Conservation (phyloP, 2,113 vertebrate species). For the Alethe diademata region DNA sequence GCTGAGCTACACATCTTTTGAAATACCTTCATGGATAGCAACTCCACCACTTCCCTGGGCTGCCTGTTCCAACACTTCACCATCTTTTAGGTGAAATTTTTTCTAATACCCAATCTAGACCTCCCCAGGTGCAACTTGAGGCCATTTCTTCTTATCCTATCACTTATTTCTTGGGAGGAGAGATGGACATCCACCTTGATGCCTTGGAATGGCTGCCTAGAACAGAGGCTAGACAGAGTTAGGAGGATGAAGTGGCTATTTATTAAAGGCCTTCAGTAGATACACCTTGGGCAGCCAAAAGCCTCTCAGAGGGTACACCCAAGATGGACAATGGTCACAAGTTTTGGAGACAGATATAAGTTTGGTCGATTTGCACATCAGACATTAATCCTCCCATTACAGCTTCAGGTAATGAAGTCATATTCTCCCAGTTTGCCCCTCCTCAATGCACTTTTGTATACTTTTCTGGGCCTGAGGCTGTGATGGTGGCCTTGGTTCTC, state of each 20-base stretch:
- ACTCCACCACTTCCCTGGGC: neutral
- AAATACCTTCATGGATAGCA: neutral
- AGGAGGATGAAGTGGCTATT: neutral
- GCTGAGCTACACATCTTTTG: neutral
- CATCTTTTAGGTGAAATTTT: neutral
- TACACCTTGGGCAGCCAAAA: neutral
- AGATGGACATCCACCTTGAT: neutral
- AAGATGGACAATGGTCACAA: accelerated
- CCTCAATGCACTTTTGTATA: neutral
- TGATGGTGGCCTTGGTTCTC: neutral
- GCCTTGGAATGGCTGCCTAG: neutral
- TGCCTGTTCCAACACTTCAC: neutral
- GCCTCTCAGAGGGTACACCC: neutral
- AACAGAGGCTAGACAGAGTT: neutral
- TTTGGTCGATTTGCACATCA: neutral
- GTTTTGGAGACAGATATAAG: neutral
- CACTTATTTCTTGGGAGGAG: neutral
- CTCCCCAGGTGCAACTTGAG: neutral
- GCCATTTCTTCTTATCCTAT: neutral
- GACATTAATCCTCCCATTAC: neutral
- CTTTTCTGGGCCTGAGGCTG: neutral
- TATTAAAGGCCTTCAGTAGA: neutral
- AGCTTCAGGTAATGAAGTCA: neutral
- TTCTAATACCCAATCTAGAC: neutral
- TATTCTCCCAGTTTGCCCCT: neutral